Evolutionary conservation across 2,797 vertebrate genomes (phyloP).

Genomic region (Sebastes paucispinis): DNA sequence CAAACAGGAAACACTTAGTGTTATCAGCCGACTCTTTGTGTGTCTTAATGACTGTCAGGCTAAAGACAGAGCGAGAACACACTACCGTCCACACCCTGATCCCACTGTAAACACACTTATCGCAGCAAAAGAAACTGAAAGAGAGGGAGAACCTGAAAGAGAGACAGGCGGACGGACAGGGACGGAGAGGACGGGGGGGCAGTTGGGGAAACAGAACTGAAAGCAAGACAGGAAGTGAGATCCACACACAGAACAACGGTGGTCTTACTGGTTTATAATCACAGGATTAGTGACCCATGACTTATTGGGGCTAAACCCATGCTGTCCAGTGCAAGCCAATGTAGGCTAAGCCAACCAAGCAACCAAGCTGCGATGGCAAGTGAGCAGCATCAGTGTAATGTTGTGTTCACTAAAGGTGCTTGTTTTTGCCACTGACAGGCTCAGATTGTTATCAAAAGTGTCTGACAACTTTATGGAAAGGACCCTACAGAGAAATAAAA

Average conservation of each 20-base stretch:
- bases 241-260: background rate
- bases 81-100: constrained; percentile 59
- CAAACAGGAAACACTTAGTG: constrained; percentile 80
- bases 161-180: too few species aligned
- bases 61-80: constrained; percentile 54
- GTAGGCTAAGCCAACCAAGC: constrained; percentile 13
- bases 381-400: too few species aligned
- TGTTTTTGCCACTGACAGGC: too few species aligned
- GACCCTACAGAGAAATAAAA: too few species aligned
- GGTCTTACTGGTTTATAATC: constrained; percentile 38
- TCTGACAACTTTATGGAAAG: too few species aligned
- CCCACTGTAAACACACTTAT: constrained; percentile 68
- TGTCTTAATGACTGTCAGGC: constrained; percentile 65
- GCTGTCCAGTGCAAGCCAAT: constrained; percentile 5
- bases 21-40: constrained; percentile 70
- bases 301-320: constrained; percentile 16
- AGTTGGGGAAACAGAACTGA: constrained; percentile 17
- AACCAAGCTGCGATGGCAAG: too few species aligned
- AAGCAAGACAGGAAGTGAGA: constrained; percentile 41
- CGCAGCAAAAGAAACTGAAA: background rate
- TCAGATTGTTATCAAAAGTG: too few species aligned
- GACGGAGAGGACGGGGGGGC: background rate
- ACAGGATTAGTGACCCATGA: constrained; percentile 40
- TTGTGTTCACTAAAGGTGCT: too few species aligned
- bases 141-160: constrained; percentile 1